phyloP scores from a whole-genome alignment of 2,113 vertebrate genomes.

The Eulemur macaco region DNA sequence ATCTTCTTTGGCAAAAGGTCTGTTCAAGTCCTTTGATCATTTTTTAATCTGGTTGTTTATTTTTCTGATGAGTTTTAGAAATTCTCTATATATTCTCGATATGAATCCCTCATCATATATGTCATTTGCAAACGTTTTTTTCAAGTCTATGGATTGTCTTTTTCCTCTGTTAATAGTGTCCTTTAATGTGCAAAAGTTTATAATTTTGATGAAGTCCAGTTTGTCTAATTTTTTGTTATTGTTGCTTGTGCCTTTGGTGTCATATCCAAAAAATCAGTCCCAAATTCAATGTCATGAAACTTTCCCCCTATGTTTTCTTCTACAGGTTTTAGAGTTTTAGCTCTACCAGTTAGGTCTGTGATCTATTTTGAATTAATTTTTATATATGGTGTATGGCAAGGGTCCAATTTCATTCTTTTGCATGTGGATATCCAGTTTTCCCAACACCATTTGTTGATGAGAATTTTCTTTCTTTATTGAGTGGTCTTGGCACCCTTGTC shows the following conservation, averaged over 20 bases:
- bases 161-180: neutral
- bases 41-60: neutral
- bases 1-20: neutral
- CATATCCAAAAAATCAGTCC: neutral
- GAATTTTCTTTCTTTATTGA: neutral
- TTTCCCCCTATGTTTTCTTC: neutral
- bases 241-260: neutral
- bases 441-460: neutral
- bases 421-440: neutral
- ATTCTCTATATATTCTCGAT: neutral
- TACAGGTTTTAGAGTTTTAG: neutral
- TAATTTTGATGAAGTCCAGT: neutral
- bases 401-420: neutral
- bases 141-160: neutral
- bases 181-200: neutral
- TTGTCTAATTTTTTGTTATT: neutral
- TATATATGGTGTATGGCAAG: neutral
- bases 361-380: neutral
- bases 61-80: neutral
- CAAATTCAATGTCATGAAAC: neutral
- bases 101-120: neutral
- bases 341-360: neutral
- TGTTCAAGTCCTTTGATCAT: neutral
- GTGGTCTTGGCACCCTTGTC: neutral
- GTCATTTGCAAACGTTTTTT: conserved; percentile 12